Conservation (phyloP, 2,888 invertebrate species). For the Apotomis turbidana region DNA sequence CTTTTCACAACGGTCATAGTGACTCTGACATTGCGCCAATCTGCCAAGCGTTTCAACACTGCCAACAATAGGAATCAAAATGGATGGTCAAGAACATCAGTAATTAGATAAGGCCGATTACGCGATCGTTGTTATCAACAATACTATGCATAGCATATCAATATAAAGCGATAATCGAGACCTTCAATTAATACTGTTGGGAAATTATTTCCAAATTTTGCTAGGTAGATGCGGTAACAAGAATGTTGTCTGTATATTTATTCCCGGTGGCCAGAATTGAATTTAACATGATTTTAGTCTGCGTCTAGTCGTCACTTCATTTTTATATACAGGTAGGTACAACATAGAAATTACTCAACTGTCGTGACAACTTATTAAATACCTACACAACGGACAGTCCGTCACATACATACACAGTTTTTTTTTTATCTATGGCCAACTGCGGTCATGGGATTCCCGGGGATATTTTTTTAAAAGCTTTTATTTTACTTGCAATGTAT, state of each 20-base stretch:
- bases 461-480: no score
- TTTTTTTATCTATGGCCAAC: not conserved
- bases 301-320: no score
- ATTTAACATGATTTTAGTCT: no score
- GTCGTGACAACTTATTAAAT: not conserved
- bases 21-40: slow-evolving; percentile 14
- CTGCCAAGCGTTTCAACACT: slow-evolving; percentile 30
- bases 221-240: slow-evolving; percentile 10
- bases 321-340: not conserved
- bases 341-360: not conserved
- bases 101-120: slow-evolving; percentile 32
- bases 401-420: not conserved
- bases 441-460: no score
- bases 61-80: slow-evolving; percentile 23
- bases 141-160: slow-evolving; percentile 7
- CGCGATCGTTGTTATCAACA: slow-evolving; percentile 22
- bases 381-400: not conserved
- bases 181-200: slow-evolving; percentile 5
- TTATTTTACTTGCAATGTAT: no score
- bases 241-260: not conserved
- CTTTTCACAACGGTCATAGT: not conserved
- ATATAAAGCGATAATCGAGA: slow-evolving; percentile 21
- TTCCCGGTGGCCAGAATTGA: no score
- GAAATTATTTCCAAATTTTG: slow-evolving; percentile 6
- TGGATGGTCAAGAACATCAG: slow-evolving; percentile 25